Conservation (phyloP, 2,113 vertebrate genomes). For the Anguilla rostrata region DNA sequence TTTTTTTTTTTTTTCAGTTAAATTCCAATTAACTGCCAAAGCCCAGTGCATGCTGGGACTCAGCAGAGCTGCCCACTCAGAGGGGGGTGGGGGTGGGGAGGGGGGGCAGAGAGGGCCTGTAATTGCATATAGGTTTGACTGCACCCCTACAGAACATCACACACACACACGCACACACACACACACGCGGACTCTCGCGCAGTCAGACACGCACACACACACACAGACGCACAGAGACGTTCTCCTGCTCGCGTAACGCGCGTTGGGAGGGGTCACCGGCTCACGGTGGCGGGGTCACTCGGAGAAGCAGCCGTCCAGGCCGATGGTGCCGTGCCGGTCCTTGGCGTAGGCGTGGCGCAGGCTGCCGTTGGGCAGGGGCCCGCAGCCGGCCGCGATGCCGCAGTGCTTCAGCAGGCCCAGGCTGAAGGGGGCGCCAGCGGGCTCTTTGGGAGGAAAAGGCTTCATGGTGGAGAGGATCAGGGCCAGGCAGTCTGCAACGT, state of each 20-base stretch:
- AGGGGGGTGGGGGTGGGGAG: constrained; percentile 60
- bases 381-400: constrained; percentile 75
- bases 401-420: constrained; percentile 93
- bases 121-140: constrained; percentile 77
- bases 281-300: constrained; percentile 60
- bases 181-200: constrained; percentile 9
- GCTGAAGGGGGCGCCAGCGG: constrained; percentile 77
- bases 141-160: constrained; percentile 53
- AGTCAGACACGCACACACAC: constrained; percentile 34
- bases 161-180: constrained; percentile 46
- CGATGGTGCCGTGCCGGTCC: constrained; percentile 77
- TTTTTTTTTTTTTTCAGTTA: not conserved
- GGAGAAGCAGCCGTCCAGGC: constrained; percentile 89
- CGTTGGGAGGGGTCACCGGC: constrained; percentile 56
- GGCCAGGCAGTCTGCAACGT: constrained; percentile 94
- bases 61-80: not conserved
- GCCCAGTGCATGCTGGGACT: not conserved
- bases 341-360: constrained; percentile 75
- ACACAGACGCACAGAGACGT: constrained; percentile 27
- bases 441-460: constrained; percentile 91
- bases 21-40: not conserved
- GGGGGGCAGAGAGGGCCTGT: constrained; percentile 46
- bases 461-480: constrained; percentile 99
- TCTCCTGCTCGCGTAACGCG: constrained; percentile 63
- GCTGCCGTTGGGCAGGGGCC: constrained; percentile 71